Evolutionary conservation across 1,140 invertebrate genomes (phyloP).

Genomic region (Drosophila albomicans): DNA sequence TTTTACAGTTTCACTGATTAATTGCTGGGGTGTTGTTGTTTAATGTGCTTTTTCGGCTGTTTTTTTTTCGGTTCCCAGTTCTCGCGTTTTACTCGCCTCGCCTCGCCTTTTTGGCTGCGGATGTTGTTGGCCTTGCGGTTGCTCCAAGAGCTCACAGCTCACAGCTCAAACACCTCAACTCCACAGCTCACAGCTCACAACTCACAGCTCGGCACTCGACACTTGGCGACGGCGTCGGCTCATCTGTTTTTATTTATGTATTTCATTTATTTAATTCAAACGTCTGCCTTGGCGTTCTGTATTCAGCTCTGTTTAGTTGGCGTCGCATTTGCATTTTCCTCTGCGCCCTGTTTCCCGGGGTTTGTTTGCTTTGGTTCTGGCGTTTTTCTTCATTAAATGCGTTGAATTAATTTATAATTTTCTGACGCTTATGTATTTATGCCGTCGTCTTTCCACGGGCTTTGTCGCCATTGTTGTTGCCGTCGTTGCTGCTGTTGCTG

Average conservation of each 20-base stretch:
- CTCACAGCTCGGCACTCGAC: conserved; percentile 13
- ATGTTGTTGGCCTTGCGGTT: conserved; percentile 31
- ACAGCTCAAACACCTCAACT: neutral
- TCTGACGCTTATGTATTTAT: conserved; percentile 74
- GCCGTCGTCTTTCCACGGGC: conserved; percentile 35
- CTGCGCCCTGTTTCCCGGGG: neutral
- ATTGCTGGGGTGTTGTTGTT: conserved; percentile 59
- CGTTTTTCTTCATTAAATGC: conserved; percentile 81
- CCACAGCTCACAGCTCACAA: conserved; percentile 2
- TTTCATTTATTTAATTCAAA: conserved; percentile 81
- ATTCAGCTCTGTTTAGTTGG: conserved; percentile 34
- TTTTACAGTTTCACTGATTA: conserved; percentile 71
- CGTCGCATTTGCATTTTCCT: conserved; percentile 40
- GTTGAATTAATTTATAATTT: conserved; percentile 82
- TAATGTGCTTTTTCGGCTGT: conserved; percentile 48
- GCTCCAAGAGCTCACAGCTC: conserved; percentile 5
- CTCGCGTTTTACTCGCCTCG: neutral
- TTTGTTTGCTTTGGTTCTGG: conserved; percentile 47
- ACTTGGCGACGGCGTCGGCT: conserved; percentile 37
- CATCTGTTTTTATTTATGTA: conserved; percentile 76
- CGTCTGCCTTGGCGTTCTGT: conserved; percentile 47
- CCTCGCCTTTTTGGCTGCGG: conserved; percentile 5
- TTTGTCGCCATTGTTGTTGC: conserved; percentile 15
- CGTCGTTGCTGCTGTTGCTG: conserved; percentile 10
- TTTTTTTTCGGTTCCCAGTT: conserved; percentile 10